Base-by-base conservation (phyloP, 1,140 invertebrate genomes). In the Tetramorium alpestre region DNA sequence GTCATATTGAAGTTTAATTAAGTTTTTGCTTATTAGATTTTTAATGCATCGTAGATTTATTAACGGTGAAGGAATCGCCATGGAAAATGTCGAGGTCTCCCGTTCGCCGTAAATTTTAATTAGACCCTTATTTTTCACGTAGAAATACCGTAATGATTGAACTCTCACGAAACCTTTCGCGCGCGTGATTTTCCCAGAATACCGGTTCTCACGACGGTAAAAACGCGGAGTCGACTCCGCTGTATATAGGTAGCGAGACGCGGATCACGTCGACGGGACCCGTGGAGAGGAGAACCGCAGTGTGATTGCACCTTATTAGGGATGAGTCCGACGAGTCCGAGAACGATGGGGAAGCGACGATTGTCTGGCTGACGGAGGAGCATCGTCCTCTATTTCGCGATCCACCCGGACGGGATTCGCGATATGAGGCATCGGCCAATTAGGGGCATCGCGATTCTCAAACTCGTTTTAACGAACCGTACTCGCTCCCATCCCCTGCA, bases 291-390 rank as follows among this genome's bases (percentile, higher is more conserved):
- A 69, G 85, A 91, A 89, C 88, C 78, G 82, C 87, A 47, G 88
- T 76, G 87, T 92, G 92, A 91, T 92, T 93, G 90, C 73, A 64
- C 91, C 91, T 93, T 93, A 93, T 92, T 93, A 91, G 92, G 88
- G 76, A 87, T 87, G 81, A 90, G 77, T 58, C 80, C 76, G 70
- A 33, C 56, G 85, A 89, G 85, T 60, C 28, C 67, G 85, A 33
- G 33, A 75, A 38, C 65, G 58, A 69, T 69, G 65, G 81, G 82
- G 85, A 89, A 86, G 70, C 82, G 41, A 64, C 86, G 88, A 92
- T 92, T 92, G 90, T 92, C 86, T 91, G 85, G 18, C 87, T 86
- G 91, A 4, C 69, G 87, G 70, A 88, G 88, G 91, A 92, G 91
- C 91, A 91, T 92, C 90, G 90, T 91, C 88, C 91, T 92, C 90